These are phyloP conservation scores for Otus sunia DNA, from an alignment of 2,113 vertebrate genomes.

Conservation along the genomic window DNA sequence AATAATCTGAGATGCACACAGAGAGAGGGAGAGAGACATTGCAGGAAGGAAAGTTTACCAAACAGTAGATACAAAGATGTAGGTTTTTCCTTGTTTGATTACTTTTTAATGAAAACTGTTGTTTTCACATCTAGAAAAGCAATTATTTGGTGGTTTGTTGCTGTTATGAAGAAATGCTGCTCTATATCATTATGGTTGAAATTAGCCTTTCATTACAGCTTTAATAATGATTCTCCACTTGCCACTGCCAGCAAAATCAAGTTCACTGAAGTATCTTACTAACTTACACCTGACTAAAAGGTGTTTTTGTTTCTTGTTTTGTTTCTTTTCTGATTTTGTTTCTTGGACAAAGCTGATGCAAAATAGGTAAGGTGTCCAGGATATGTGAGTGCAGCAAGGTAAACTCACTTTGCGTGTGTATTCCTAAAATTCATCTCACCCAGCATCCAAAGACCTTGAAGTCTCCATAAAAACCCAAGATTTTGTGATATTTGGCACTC, in stretches of 20 bases:
- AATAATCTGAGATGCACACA: background rate
- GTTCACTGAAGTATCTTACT: background rate
- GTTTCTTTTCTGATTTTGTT: background rate
- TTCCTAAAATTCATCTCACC: background rate
- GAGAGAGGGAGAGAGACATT: background rate
- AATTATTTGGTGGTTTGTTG: background rate
- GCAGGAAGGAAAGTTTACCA: background rate
- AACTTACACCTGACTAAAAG: background rate
- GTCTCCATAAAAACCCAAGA: background rate
- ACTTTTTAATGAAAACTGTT: slow-evolving; percentile 23
- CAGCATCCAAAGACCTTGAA: background rate
- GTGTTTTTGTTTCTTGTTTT: background rate
- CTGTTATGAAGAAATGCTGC: background rate
- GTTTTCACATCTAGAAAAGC: background rate
- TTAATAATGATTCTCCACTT: background rate
- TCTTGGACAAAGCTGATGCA: background rate
- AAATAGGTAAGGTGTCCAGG: background rate
- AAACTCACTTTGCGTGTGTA: background rate
- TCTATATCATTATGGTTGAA: background rate
- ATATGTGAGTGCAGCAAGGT: fast-evolving
- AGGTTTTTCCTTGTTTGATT: background rate
- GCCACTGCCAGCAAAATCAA: background rate
- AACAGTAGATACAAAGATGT: background rate
- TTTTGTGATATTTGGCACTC: background rate
- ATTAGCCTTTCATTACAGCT: background rate